A percentile compares a stretch with the other conserved stretches of the same genome.
phyloP scores from a whole-genome alignment of 2,113 vertebrate species.

The Protobothrops flavoviridis region DNA sequence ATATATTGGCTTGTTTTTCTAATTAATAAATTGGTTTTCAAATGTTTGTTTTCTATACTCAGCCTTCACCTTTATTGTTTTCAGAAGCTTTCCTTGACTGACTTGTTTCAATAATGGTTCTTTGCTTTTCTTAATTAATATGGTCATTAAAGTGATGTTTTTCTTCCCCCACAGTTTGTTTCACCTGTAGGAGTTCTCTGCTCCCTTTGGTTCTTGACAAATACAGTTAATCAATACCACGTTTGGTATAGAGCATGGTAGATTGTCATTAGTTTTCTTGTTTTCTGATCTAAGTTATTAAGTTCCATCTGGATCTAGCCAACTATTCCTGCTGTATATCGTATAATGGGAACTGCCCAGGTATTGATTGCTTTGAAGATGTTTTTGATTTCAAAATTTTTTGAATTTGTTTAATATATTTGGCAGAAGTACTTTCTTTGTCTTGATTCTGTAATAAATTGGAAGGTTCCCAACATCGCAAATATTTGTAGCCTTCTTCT shows the following conservation, averaged over 20 bases:
- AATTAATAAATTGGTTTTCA: neutral
- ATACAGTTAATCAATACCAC: neutral
- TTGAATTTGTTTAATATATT: neutral
- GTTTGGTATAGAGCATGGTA: neutral
- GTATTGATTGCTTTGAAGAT: neutral
- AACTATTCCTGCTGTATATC: neutral
- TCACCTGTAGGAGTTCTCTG: neutral
- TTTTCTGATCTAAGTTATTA: neutral
- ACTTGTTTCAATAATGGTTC: neutral
- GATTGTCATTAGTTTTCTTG: neutral
- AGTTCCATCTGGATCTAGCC: neutral
- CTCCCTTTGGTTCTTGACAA: neutral
- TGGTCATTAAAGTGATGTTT: neutral
- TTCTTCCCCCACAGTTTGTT: neutral
- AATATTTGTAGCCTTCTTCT: neutral
- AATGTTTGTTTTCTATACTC: neutral
- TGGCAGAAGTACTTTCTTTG: neutral
- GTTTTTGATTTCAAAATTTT: neutral
- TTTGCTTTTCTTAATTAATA: neutral
- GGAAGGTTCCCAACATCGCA: neutral
- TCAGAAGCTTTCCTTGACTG: neutral
- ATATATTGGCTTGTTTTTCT: neutral
- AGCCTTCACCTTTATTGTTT: neutral
- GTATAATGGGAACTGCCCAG: neutral
- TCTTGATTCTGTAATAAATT: neutral